Percentiles rank a stretch among this genome's conserved stretches.
phyloP scores from a whole-genome alignment of 2,797 vertebrate species.

The Lophotriccus pileatus region DNA sequence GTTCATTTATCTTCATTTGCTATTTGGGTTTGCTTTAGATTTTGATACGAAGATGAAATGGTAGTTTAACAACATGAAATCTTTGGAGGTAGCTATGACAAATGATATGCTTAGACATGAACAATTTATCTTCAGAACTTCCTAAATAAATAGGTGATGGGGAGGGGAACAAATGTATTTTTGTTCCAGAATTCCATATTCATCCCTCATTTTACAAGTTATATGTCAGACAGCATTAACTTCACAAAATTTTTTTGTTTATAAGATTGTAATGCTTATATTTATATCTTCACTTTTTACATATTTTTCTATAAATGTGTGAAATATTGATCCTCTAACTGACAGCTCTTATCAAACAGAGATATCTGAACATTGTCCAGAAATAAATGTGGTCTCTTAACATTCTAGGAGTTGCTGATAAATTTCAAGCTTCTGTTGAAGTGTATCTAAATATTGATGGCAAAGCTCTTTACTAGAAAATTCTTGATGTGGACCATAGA shows the following conservation, averaged over 20 bases:
- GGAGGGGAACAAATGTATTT: not conserved
- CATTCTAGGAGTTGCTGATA: not conserved
- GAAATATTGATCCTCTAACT: not conserved
- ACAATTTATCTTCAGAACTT: not conserved
- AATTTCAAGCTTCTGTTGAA: not conserved
- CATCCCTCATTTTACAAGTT: not conserved
- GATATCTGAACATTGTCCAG: not conserved
- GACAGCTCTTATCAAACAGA: not conserved
- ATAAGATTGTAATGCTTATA: not conserved
- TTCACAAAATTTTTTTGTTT: not conserved
- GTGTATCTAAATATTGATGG: not conserved
- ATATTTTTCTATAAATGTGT: not conserved
- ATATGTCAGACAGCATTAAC: not conserved
- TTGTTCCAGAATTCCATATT: not conserved
- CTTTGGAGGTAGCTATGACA: slow-evolving; percentile 11
- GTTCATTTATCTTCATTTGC: slow-evolving; percentile 58
- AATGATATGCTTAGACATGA: not conserved
- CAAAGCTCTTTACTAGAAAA: not conserved
- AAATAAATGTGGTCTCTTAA: not conserved
- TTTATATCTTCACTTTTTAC: not conserved
- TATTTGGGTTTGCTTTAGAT: slow-evolving; percentile 16
- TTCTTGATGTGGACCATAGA: not conserved
- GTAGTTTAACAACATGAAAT: not conserved
- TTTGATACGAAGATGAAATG: slow-evolving; percentile 18
- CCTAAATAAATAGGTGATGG: not conserved